Percentiles rank a stretch among this genome's conserved stretches.
Conservation (phyloP, 2,113 vertebrate species). For the Pristiophorus japonicus region DNA sequence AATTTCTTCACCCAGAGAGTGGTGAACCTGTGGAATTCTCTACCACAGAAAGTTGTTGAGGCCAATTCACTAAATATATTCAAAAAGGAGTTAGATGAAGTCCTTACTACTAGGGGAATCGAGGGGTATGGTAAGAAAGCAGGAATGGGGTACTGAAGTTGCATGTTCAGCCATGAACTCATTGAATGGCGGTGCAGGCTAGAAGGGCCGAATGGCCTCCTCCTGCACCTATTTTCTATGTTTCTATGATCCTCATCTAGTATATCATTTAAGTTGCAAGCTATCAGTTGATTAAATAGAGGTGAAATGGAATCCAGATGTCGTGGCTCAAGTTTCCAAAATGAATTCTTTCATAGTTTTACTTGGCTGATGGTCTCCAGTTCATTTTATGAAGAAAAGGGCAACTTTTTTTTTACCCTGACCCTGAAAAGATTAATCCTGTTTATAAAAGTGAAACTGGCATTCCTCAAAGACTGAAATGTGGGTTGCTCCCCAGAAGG, state of each 20-base stretch:
- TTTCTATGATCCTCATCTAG: background rate
- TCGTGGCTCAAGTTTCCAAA: background rate
- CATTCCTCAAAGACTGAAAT: background rate
- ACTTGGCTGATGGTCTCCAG: background rate
- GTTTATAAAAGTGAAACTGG: background rate
- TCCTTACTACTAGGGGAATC: too few species aligned
- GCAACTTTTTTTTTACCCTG: background rate
- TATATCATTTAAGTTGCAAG: background rate
- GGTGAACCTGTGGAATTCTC: too few species aligned
- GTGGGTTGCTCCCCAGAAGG: background rate
- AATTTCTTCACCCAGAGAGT: too few species aligned
- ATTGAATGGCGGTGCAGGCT: too few species aligned
- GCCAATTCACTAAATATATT: too few species aligned
- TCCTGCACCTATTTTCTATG: too few species aligned
- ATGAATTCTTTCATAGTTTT: background rate
- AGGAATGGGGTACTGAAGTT: too few species aligned
- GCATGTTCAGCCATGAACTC: too few species aligned
- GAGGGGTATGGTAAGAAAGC: too few species aligned
- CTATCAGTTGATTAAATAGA: background rate
- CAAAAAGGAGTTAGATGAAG: too few species aligned
- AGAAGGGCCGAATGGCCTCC: too few species aligned
- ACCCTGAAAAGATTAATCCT: background rate
- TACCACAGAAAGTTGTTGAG: too few species aligned
- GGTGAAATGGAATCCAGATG: background rate
- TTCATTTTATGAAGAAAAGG: background rate